These are phyloP conservation scores for Phymastichus coffea DNA, from an alignment of 1,140 invertebrate species.

Conservation along the genomic window DNA sequence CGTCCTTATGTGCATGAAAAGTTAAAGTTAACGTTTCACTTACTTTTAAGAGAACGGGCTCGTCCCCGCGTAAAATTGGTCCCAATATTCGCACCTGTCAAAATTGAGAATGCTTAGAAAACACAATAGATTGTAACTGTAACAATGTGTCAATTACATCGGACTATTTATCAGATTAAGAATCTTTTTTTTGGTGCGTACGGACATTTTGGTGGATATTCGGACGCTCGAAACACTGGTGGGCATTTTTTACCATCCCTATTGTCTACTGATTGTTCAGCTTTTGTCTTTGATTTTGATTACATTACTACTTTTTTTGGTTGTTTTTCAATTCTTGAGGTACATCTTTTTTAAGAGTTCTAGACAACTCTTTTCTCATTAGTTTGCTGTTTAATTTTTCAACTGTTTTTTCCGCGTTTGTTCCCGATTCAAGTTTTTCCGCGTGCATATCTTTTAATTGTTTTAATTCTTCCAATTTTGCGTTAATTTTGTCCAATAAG, in stretches of 20 bases:
- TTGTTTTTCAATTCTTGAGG: not conserved
- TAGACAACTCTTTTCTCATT: not conserved
- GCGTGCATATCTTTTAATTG: not conserved
- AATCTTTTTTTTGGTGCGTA: not conserved
- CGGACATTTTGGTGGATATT: slow-evolving; percentile 17
- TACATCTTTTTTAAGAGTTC: not conserved
- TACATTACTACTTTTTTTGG: not conserved
- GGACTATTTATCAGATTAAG: not conserved
- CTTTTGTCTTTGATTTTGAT: not conserved
- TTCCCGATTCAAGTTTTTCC: not conserved
- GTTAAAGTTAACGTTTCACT: not conserved
- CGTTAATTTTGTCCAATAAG: not conserved
- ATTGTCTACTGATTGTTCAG: not conserved
- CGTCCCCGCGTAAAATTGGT: not conserved
- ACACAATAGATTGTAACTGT: no score
- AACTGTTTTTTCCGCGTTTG: not conserved
- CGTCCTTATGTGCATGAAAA: slow-evolving; percentile 22
- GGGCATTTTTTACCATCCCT: slow-evolving; percentile 24
- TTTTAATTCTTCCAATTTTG: not conserved
- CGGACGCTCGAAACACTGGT: slow-evolving; percentile 23
- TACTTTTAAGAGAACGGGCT: not conserved
- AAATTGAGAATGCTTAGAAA: no score
- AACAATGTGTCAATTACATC: not conserved
- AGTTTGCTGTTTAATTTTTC: not conserved
- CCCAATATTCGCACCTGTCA: not conserved